These are phyloP conservation scores for Drosophila nannoptera DNA, from an alignment of 1,140 invertebrate species.

Conservation along the genomic window DNA sequence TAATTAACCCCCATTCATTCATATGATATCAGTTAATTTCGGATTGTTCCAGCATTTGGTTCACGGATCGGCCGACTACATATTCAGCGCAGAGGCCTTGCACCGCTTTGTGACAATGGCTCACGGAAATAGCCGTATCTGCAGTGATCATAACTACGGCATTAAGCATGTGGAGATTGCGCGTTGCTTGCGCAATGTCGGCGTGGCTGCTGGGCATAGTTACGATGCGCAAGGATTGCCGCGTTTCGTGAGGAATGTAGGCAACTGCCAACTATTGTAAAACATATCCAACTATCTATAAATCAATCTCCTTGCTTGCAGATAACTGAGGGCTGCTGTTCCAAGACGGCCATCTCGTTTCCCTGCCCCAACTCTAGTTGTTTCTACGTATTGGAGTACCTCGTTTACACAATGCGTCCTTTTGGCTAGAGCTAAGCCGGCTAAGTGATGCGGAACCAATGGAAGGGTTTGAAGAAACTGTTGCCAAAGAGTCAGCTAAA, in stretches of 20 bases:
- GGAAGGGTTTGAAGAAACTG: conserved; percentile 5
- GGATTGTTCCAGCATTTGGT: conserved; percentile 82
- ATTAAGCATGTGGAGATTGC: conserved; percentile 96
- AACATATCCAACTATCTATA: neutral
- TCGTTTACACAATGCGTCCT: conserved; percentile 95
- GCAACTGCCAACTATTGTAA: neutral
- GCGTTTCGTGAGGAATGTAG: conserved; percentile 86
- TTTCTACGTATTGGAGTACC: conserved; percentile 97
- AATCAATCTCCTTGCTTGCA: conserved; percentile 81
- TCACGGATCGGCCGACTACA: conserved; percentile 94
- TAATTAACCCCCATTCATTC: neutral
- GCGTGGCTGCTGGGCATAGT: conserved; percentile 91
- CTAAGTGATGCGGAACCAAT: neutral
- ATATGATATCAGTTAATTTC: neutral
- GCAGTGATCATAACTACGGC: conserved; percentile 84
- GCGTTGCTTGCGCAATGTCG: conserved; percentile 91
- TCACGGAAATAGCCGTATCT: conserved; percentile 85
- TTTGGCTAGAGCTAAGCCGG: conserved; percentile 83
- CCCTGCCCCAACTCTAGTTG: conserved; percentile 94
- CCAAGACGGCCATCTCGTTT: conserved; percentile 96
- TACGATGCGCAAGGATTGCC: conserved; percentile 90
- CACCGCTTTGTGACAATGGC: conserved; percentile 86
- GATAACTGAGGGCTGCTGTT: conserved; percentile 87
- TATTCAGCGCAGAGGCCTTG: conserved; percentile 89
- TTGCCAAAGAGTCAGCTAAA: conserved; percentile 44